Percentiles rank a stretch among this genome's conserved stretches.
Evolutionary conservation across 2,113 vertebrate species (phyloP).

Genomic region (Anser cygnoides): DNA sequence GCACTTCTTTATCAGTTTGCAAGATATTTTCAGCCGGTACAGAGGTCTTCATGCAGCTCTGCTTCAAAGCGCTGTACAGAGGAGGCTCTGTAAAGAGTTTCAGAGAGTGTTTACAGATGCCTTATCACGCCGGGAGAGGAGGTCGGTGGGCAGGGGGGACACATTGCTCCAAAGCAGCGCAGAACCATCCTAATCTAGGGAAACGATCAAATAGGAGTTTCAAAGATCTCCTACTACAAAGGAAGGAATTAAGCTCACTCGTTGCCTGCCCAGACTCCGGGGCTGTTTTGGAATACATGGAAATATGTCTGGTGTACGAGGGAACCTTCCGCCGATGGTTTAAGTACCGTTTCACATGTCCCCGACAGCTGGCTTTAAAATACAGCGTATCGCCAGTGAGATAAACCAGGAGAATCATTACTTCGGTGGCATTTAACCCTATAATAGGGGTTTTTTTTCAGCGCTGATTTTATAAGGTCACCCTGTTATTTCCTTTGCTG

Average conservation of each 20-base stretch:
- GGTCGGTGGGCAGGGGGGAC: constrained; percentile 21
- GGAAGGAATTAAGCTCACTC: constrained; percentile 63
- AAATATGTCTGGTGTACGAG: background rate
- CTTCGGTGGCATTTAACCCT: constrained; percentile 37
- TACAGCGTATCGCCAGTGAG: background rate
- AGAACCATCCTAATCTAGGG: constrained; percentile 62
- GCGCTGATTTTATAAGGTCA: constrained; percentile 45
- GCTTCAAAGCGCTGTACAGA: constrained; percentile 75
- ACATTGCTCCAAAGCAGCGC: constrained; percentile 56
- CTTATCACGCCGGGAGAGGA: constrained; percentile 67
- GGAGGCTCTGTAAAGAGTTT: constrained; percentile 60
- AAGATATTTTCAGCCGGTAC: constrained; percentile 69
- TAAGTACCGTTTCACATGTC: constrained; percentile 42
- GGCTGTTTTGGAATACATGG: constrained; percentile 40
- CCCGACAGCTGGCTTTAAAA: constrained; percentile 15
- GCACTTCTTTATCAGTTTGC: constrained; percentile 75
- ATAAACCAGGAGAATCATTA: constrained; percentile 1
- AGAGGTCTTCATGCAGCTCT: constrained; percentile 72
- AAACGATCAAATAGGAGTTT: constrained; percentile 70
- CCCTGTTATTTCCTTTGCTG: constrained; percentile 37
- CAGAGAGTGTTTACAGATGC: constrained; percentile 76
- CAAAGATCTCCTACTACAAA: constrained; percentile 73
- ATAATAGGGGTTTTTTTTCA: constrained; percentile 14
- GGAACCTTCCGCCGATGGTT: constrained; percentile 23
- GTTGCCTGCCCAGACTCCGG: constrained; percentile 2